Conservation (phyloP, 2,888 invertebrate genomes). For the Vandiemenella viatica region DNA sequence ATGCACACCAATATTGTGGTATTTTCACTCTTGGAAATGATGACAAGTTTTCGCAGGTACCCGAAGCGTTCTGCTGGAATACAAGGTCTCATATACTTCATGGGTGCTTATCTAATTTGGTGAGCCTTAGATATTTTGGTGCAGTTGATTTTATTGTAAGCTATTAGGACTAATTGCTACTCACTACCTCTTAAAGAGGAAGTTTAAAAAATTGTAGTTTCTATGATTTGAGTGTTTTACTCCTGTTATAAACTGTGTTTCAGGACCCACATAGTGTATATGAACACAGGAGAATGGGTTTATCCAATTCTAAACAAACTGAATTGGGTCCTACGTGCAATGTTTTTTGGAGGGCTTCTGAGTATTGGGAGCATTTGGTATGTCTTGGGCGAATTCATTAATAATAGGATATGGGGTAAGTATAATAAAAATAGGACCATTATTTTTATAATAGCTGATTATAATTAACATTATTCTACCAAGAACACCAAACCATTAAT, state of each 20-base stretch:
- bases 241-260: conserved; percentile 10
- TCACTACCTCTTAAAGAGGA: no score
- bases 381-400: neutral
- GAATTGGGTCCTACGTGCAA: conserved; percentile 40
- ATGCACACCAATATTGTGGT: conserved; percentile 80
- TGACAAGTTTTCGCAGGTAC: conserved; percentile 59
- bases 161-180: no score
- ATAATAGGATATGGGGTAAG: neutral
- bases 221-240: no score
- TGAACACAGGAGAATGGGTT: conserved; percentile 69
- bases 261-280: conserved; percentile 55
- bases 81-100: conserved; percentile 43
- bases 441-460: no score
- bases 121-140: conserved; percentile 26
- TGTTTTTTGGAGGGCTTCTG: neutral
- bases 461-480: no score
- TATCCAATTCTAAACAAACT: conserved; percentile 78
- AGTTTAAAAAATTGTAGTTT: no score
- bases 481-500: no score
- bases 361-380: neutral
- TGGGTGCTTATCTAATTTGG: conserved; percentile 62
- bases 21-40: conserved; percentile 61
- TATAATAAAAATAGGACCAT: no score
- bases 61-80: conserved; percentile 53
- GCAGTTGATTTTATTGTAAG: no score